These are phyloP conservation scores for Lordiphosa fenestrarum DNA, from an alignment of 2,888 invertebrate genomes.

Conservation along the genomic window DNA sequence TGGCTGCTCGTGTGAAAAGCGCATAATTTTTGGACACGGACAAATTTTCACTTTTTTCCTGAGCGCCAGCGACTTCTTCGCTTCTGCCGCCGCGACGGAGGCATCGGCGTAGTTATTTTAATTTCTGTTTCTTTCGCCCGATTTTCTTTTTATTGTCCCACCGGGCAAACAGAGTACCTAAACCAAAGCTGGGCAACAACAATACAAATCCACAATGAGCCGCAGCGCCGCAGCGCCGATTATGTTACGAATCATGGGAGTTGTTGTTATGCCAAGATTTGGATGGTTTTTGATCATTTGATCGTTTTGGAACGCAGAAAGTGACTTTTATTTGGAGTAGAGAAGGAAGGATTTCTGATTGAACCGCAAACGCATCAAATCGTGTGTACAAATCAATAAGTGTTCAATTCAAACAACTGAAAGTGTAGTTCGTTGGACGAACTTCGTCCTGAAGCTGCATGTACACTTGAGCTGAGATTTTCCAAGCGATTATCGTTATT, in stretches of 20 bases:
- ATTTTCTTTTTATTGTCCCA: slow-evolving; percentile 39
- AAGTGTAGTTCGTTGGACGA: too few relatives aligned
- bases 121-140: slow-evolving; percentile 28
- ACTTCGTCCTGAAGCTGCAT: too few relatives aligned
- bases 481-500: too few relatives aligned
- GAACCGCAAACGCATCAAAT: too few relatives aligned
- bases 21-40: slow-evolving; percentile 76
- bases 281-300: background rate
- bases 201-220: slow-evolving; percentile 51
- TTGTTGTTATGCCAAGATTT: slow-evolving; percentile 42
- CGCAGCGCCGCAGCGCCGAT: slow-evolving; percentile 50
- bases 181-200: slow-evolving; percentile 1
- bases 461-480: too few relatives aligned
- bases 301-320: too few relatives aligned
- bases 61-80: slow-evolving; percentile 34
- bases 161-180: background rate
- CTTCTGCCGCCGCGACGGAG: background rate
- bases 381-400: too few relatives aligned
- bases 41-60: slow-evolving; percentile 75
- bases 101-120: slow-evolving; percentile 39
- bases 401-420: too few relatives aligned
- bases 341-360: too few relatives aligned
- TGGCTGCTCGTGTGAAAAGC: slow-evolving; percentile 73
- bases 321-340: too few relatives aligned
- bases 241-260: slow-evolving; percentile 70